These are phyloP conservation scores for Solenopsis fugax DNA, from an alignment of 1,140 invertebrate genomes.

Conservation along the genomic window DNA sequence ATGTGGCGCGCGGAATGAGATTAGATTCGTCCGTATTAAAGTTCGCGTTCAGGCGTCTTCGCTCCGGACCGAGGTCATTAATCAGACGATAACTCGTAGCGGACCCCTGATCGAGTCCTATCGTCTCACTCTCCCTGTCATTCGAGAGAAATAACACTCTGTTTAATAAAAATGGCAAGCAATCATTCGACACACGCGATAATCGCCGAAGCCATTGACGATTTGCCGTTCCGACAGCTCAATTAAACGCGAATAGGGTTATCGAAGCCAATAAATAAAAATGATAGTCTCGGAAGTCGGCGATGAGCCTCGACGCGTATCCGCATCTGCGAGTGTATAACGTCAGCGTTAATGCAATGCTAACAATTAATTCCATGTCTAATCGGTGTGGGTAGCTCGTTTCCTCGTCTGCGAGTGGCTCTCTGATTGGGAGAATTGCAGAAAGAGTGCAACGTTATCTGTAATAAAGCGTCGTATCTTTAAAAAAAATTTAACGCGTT, in stretches of 20 bases:
- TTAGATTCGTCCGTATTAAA: constrained; percentile 47
- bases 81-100: constrained; percentile 48
- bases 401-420: background rate
- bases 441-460: background rate
- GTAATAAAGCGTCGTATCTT: background rate
- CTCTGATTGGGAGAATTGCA: constrained; percentile 9
- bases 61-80: constrained; percentile 16
- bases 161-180: constrained; percentile 37
- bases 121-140: constrained; percentile 2
- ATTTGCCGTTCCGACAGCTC: constrained; percentile 15
- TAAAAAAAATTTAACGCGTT: constrained; percentile 19
- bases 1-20: constrained; percentile 23
- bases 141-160: constrained; percentile 36
- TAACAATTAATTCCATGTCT: constrained; percentile 21
- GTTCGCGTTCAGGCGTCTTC: background rate
- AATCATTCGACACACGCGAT: background rate
- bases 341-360: constrained; percentile 2
- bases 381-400: background rate
- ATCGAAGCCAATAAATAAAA: constrained; percentile 42
- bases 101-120: background rate
- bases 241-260: constrained; percentile 42
- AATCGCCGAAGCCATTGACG: background rate
- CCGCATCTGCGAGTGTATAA: background rate
- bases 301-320: background rate
- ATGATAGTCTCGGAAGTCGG: background rate